Evolutionary conservation across 2,113 vertebrate genomes (phyloP), one percentile per base, ranked within the genome.

Genomic region (Athene noctua): DNA sequence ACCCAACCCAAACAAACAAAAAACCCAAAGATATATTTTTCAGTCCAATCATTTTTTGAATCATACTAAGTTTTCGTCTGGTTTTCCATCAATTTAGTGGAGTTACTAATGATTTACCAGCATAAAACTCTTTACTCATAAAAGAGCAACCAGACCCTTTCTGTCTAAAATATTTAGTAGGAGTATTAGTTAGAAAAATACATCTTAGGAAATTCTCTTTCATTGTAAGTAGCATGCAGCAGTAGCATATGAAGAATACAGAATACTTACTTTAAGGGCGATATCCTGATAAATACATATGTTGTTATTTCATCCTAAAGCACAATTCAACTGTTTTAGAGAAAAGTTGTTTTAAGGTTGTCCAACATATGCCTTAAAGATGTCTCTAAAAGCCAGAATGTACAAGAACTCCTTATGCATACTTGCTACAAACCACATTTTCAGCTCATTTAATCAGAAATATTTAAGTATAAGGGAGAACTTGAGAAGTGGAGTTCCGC

Each of bases 21-120:
- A 34, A 61, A 11, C 0, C 0, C 2, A 46, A 86, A 80, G 42
- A 52, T 6, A 16, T 0, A 6, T 55, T 52, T 86, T 92, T 73
- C 36, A 91, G 34, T 4, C 42, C 38, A 71, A 74, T 23, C 11
- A 47, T 59, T 86, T 19, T 59, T 65, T 38, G 15, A 85, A 74
- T 77, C 54, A 73, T 14, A 32, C 13, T 80, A 61, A 40, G 4
- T 85, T 63, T 75, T 75, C 36, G 87, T 16, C 40, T 40, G 5
- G 3, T 77, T 95, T 91, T 55, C 38, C 38, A 70, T 26, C 10
- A 70, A 3, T 36, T 92, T 88, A 22, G 10, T 46, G 40, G 21
- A 75, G 19, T n/a, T 65, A 84, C 14, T 84, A 4, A 44, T 36
- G 17, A 62, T 72, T 72, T 79, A 52, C 18, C 27, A 75, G 36